Base-by-base conservation (phyloP, 2,888 invertebrate species). In the Caenorhabditis becei region DNA sequence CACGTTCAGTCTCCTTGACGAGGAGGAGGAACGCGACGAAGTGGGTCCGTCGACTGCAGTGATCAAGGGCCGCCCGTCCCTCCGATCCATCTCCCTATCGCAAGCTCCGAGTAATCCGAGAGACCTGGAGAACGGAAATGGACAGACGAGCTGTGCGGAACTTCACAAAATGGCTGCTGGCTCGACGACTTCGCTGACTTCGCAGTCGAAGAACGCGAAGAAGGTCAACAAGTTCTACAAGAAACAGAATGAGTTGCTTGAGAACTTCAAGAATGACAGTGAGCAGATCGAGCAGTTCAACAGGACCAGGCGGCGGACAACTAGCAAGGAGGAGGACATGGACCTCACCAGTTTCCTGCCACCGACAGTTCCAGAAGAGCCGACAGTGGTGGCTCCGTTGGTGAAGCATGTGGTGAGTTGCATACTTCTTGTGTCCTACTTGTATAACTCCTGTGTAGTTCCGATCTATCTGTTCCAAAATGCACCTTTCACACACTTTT, bases 261-360 rank as follows among this genome's bases (percentile, higher is more conserved):
- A 91, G 72, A 89, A 87, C 56, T 90, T 88, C 79, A 88, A 90
- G 59, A 86, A 87, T 32, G 90, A 90, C 83, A 87, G 85, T 58
- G 87, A 87, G 58, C 88, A 88, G 61, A 89, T 89, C 59, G 85
- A 80, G 81, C 81, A 81, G 47, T 81, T 81, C 65, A 81, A 81
- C 35, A 26, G 81, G 11, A 77, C 72, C 2, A 28, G 77, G 8
- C 71, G 77, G 37, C 66, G 81, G 59, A 81, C 81, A 7, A 77
- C 72, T 0, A 81, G 81, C 35, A 81, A 80, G 18, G 75, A 80
- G 14, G 80, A 80, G 16, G 79, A 79, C 8, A 20, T 20, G 3
- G 75, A 70, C 26, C 44, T 61, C 7, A 47, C 49, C 24, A 32
- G 63, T n/a, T 26, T 32, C 10, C 44, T 65, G 14, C 74, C 66